phyloP scores from a whole-genome alignment of 2,888 invertebrate genomes.

The Azorinus chamasolen region DNA sequence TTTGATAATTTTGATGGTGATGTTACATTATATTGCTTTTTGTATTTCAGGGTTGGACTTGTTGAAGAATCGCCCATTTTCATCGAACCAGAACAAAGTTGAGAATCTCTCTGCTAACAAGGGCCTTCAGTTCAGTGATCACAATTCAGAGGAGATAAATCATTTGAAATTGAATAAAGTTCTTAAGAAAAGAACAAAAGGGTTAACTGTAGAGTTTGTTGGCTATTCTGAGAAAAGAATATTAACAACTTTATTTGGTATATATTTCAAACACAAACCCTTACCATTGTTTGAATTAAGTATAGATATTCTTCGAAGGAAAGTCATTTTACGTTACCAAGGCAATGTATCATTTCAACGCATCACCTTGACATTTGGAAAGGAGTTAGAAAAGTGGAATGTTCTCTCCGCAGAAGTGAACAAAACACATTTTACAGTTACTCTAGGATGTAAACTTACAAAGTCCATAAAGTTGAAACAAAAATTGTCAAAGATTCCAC shows the following conservation, averaged over 20 bases:
- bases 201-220: slow-evolving; percentile 66
- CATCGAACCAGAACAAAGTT: slow-evolving; percentile 35
- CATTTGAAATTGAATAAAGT: slow-evolving; percentile 56
- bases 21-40: too few relatives aligned
- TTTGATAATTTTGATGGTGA: too few relatives aligned
- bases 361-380: slow-evolving; percentile 63
- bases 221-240: slow-evolving; percentile 51
- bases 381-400: slow-evolving; percentile 66
- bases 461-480: slow-evolving; percentile 66
- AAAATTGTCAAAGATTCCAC: slow-evolving; percentile 62
- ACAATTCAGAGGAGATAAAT: slow-evolving; percentile 62
- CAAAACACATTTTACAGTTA: slow-evolving; percentile 65
- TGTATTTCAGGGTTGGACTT: slow-evolving; percentile 68
- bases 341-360: slow-evolving; percentile 78
- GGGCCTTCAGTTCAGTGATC: slow-evolving; percentile 66
- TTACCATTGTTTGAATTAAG: slow-evolving; percentile 74
- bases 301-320: slow-evolving; percentile 68
- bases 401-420: slow-evolving; percentile 68
- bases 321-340: slow-evolving; percentile 75
- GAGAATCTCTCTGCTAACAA: slow-evolving; percentile 60
- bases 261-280: slow-evolving; percentile 66
- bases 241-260: slow-evolving; percentile 67
- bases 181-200: slow-evolving; percentile 64
- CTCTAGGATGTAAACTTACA: slow-evolving; percentile 67
- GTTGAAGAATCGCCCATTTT: slow-evolving; percentile 41